These are phyloP conservation scores for Eupsilia transversa DNA, from an alignment of 2,888 invertebrate genomes.

Conservation along the genomic window DNA sequence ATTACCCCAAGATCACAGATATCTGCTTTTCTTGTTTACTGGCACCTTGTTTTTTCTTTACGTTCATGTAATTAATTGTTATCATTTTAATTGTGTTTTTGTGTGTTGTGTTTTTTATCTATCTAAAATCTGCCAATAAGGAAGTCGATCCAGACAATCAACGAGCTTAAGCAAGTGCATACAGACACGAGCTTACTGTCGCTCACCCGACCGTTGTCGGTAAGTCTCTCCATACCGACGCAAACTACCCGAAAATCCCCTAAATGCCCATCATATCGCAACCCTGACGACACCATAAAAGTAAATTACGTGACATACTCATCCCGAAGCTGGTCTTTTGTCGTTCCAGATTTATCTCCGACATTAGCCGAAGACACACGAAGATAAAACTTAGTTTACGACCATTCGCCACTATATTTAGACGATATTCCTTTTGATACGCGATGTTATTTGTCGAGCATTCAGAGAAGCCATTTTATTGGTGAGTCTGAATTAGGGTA, in stretches of 20 bases:
- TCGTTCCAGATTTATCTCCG: constrained; percentile 67
- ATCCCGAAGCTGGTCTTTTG: constrained; percentile 68
- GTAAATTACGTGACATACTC: constrained; percentile 69
- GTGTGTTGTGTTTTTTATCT: neutral
- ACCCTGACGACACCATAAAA: constrained; percentile 67
- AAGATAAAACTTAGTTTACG: constrained; percentile 70
- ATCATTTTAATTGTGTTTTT: too few species aligned
- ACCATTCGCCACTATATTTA: constrained; percentile 67
- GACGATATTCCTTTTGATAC: constrained; percentile 67
- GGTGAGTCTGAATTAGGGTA: constrained; percentile 51
- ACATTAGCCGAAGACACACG: constrained; percentile 68
- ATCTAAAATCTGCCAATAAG: neutral
- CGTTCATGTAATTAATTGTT: too few species aligned
- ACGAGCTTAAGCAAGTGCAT: neutral
- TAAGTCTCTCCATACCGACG: constrained; percentile 54
- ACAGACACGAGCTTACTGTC: constrained; percentile 41
- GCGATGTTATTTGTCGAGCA: constrained; percentile 63
- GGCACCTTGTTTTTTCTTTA: too few species aligned
- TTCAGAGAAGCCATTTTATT: constrained; percentile 61
- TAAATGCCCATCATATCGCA: constrained; percentile 66
- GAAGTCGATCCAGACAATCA: constrained; percentile 18
- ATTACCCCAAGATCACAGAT: neutral
- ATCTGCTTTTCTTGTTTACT: too few species aligned
- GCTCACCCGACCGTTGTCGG: constrained; percentile 36
- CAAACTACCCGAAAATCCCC: constrained; percentile 61